Conservation (phyloP, 2,113 vertebrate species). For the Syngnathus scovelli region DNA sequence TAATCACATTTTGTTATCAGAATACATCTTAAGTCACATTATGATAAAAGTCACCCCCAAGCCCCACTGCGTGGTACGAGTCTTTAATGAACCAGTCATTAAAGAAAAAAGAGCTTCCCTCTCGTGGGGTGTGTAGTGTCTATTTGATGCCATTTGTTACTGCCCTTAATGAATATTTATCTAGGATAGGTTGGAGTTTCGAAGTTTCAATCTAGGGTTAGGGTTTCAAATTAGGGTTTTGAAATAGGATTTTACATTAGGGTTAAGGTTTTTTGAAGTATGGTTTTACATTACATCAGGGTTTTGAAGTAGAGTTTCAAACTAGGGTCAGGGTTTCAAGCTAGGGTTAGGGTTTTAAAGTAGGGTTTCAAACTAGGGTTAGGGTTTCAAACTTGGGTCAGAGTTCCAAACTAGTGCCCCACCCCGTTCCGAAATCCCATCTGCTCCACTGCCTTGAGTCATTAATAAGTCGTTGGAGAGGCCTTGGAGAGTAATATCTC, state of each 20-base stretch:
- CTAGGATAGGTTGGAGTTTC: too few relatives aligned
- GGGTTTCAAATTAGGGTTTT: too few relatives aligned
- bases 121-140: not conserved
- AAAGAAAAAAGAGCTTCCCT: not conserved
- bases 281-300: too few relatives aligned
- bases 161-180: not conserved
- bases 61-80: not conserved
- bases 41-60: not conserved
- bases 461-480: constrained; percentile 1
- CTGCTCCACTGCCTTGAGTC: not conserved
- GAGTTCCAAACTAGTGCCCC: not conserved
- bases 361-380: too few relatives aligned
- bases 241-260: too few relatives aligned
- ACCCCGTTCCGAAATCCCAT: not conserved
- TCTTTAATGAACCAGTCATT: not conserved
- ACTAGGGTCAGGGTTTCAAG: too few relatives aligned
- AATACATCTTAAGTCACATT: not conserved
- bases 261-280: too few relatives aligned
- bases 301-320: too few relatives aligned
- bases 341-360: too few relatives aligned
- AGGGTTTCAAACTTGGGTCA: too few relatives aligned
- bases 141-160: not conserved
- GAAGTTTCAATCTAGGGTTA: too few relatives aligned
- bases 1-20: not conserved
- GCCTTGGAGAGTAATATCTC: not conserved